A percentile compares a stretch with the other conserved stretches of the same genome.
Evolutionary conservation across 2,113 vertebrate species (phyloP).

Genomic region (Ceuthmochares aereus): DNA sequence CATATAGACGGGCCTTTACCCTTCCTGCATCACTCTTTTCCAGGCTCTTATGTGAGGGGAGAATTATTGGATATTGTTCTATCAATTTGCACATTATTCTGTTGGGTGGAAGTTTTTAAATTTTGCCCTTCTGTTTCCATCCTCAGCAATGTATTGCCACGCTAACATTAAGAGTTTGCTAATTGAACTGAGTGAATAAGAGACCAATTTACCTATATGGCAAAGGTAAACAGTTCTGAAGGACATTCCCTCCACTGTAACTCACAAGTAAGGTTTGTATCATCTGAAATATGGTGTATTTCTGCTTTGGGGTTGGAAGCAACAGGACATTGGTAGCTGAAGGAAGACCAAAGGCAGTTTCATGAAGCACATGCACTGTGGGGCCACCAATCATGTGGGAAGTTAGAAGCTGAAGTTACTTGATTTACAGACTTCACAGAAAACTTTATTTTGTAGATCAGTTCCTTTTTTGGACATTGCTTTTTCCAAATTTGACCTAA

Average conservation of each 20-base stretch:
- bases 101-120: not conserved
- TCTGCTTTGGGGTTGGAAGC: not conserved
- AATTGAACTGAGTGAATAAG: not conserved
- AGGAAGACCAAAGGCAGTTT: not conserved
- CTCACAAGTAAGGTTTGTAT: not conserved
- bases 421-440: not conserved
- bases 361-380: not conserved
- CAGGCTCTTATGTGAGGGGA: not conserved
- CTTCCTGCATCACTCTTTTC: not conserved
- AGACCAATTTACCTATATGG: not conserved
- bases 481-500: not conserved
- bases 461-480: not conserved
- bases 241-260: rapidly evolving
- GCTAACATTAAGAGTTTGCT: not conserved
- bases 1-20: not conserved
- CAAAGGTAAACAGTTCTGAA: not conserved
- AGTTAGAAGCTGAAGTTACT: not conserved
- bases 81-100: not conserved
- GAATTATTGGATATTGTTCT: not conserved
- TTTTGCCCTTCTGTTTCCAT: not conserved
- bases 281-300: not conserved
- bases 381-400: not conserved
- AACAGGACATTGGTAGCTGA: not conserved
- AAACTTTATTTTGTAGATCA: not conserved
- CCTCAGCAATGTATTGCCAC: not conserved